Base-by-base conservation (phyloP, 2,113 vertebrate genomes). In the Anguilla rostrata region DNA sequence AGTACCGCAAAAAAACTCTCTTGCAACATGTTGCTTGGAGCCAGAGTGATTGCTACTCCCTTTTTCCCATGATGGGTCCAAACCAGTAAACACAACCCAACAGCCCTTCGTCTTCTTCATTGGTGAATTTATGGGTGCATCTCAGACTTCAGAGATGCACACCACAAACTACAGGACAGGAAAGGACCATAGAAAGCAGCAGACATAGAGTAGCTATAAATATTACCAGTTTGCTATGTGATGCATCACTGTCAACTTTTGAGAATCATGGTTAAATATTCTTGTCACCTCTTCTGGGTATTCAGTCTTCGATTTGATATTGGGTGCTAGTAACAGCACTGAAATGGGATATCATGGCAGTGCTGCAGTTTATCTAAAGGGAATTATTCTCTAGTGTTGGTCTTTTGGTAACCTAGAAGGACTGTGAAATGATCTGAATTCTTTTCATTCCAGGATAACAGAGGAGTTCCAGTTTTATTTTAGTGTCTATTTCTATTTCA, bases 391-490 rank as follows among this genome's bases (percentile, higher is more conserved):
- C 71, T n/a, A 34, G 5, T 75, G 71, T 75, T 5, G 71, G 71
- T 75, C 26, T 66, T 26, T 22, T 4, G 60, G 18, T 66, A 20
- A 22, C 18, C 18, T 22, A 29, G n/a, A 75, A 26, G n/a, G n/a
- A 26, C n/a, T 75, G 26, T 34, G 71, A 29, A 26, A 34, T n/a
- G n/a, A 75, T 75, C 26, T 71, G 63, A 71, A 71, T 71, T n/a
- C 1, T 26, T 12, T 34, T n/a, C 71, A 75, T 40, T 82, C 81
- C n/a, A 63, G 12, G 39, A 63, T 63, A 63, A 83, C 34, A 83
- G 60, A 53, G 83, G 83, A 83, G 83, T 83, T 63, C 83, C 56
- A 83, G 83, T 60, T 83, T 83, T 40, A 83, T 63, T 60, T 57
- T 40, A 83, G 83, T n/a, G 78, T 71, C 84, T 78, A 16, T n/a